Percentiles rank a stretch among this genome's conserved stretches.
Evolutionary conservation across 2,797 vertebrate species (phyloP).

Genomic region (Trachurus trachurus): DNA sequence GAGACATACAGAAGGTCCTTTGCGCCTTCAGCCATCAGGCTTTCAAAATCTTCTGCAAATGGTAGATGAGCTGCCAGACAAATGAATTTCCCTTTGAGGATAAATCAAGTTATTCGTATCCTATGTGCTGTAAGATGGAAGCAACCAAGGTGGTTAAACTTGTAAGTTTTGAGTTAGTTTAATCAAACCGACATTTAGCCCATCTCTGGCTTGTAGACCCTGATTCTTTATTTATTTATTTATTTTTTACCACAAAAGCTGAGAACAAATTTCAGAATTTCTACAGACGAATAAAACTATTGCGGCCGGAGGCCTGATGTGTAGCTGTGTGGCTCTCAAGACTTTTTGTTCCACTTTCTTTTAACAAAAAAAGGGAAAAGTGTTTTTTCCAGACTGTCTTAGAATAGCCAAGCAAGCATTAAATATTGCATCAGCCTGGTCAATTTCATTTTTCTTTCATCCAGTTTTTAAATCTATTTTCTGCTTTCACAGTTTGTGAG

Average conservation of each 20-base stretch:
- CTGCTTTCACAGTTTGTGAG: conserved; percentile 4
- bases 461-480: conserved; percentile 31
- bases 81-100: too few relatives aligned
- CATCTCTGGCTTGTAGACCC: background rate
- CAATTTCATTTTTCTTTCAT: conserved; percentile 39
- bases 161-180: background rate
- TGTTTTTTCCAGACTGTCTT: conserved; percentile 18
- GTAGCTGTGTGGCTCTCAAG: conserved; percentile 33
- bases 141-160: background rate
- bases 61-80: too few relatives aligned
- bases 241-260: conserved; percentile 18
- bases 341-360: conserved; percentile 36
- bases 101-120: too few relatives aligned
- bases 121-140: background rate
- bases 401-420: conserved; percentile 41
- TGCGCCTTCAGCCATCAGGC: too few relatives aligned
- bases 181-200: too few relatives aligned
- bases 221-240: too few relatives aligned
- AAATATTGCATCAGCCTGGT: conserved; percentile 45
- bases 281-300: conserved; percentile 3
- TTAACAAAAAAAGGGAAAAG: conserved; percentile 38
- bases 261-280: conserved; percentile 10
- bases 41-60: too few relatives aligned
- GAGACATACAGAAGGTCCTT: too few relatives aligned
- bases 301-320: conserved; percentile 25